phyloP scores from a whole-genome alignment of 2,113 vertebrate genomes.

The Chascanopsetta lugubris region DNA sequence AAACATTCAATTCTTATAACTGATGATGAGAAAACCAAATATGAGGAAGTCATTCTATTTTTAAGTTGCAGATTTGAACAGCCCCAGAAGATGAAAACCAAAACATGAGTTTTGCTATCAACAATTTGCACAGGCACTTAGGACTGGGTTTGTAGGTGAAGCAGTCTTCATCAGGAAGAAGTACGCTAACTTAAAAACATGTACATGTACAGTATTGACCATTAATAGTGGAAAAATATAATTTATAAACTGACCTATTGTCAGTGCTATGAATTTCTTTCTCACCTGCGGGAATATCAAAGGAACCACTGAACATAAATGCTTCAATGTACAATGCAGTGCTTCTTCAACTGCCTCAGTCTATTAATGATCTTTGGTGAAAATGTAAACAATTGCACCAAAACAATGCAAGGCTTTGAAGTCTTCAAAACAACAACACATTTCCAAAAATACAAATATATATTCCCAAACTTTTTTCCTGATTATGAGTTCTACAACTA shows the following conservation, averaged over 20 bases:
- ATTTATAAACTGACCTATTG: slow-evolving; percentile 5
- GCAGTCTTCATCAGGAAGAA: neutral
- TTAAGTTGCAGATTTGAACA: slow-evolving; percentile 11
- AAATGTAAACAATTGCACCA: slow-evolving; percentile 64
- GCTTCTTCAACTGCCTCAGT: neutral
- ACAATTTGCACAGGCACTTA: slow-evolving; percentile 33
- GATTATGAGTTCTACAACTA: slow-evolving; percentile 29
- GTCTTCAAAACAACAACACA: too few species aligned
- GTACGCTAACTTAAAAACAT: slow-evolving; percentile 21
- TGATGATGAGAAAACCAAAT: slow-evolving; percentile 5
- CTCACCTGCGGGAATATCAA: slow-evolving; percentile 21
- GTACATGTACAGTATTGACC: slow-evolving; percentile 14
- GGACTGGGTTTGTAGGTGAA: slow-evolving; percentile 16
- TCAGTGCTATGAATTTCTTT: slow-evolving; percentile 10
- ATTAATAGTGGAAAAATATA: slow-evolving; percentile 28
- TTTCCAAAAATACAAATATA: slow-evolving; percentile 30
- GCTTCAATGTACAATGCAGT: slow-evolving; percentile 1
- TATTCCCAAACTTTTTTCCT: slow-evolving; percentile 28
- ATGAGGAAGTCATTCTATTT: slow-evolving; percentile 15
- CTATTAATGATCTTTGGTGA: slow-evolving; percentile 70
- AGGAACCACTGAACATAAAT: slow-evolving; percentile 11
- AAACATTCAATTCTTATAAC: slow-evolving; percentile 5
- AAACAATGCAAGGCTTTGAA: slow-evolving; percentile 29
- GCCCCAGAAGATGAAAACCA: slow-evolving; percentile 21
- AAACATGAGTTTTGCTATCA: slow-evolving; percentile 16